Conservation (phyloP, 2,113 vertebrate genomes). For the Carettochelys insculpta region DNA sequence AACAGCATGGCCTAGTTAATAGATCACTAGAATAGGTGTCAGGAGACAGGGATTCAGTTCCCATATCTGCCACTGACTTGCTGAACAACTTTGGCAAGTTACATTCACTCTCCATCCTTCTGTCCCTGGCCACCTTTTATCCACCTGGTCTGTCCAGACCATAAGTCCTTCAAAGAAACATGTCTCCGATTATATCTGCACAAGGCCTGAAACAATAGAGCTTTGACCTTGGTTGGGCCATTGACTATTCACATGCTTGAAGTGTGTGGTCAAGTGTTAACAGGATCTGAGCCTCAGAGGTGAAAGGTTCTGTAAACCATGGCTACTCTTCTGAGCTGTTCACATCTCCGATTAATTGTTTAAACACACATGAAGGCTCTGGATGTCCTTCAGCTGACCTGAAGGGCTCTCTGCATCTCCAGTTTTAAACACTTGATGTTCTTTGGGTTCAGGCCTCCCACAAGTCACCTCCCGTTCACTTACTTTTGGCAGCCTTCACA, state of each 20-base stretch:
- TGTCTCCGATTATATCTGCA: neutral
- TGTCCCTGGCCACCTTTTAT: neutral
- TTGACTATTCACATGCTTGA: neutral
- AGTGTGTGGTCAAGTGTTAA: neutral
- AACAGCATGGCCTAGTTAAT: neutral
- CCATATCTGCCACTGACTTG: neutral
- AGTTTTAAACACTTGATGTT: neutral
- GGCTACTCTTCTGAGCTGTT: accelerated
- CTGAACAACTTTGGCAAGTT: neutral
- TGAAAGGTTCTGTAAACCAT: slow-evolving; percentile 32
- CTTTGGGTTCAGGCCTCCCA: neutral
- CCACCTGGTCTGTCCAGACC: neutral
- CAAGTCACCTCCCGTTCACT: accelerated
- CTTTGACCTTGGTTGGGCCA: neutral
- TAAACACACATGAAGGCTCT: slow-evolving; percentile 18
- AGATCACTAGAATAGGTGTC: neutral
- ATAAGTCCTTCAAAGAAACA: neutral
- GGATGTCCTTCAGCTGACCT: neutral
- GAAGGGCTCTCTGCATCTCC: neutral
- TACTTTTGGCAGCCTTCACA: accelerated
- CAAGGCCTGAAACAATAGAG: neutral
- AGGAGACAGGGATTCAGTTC: neutral
- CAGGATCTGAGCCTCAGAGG: neutral
- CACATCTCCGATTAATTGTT: neutral
- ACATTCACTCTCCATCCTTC: neutral